Base-by-base conservation (phyloP, 1,140 invertebrate genomes). In the Acromyrmex heyeri region DNA sequence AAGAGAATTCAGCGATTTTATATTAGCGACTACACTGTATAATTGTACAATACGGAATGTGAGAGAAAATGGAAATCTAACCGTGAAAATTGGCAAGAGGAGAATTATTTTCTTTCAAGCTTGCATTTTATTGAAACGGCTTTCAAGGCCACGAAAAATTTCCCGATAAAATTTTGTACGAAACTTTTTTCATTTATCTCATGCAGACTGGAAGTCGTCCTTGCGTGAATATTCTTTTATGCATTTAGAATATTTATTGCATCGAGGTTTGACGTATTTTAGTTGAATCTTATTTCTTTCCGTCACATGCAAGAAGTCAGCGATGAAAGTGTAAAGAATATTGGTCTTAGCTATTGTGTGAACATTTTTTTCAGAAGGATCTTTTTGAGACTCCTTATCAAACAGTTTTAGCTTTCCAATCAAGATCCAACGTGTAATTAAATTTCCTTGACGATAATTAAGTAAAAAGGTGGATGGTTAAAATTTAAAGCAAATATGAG, bases 131-230 rank as follows among this genome's bases (percentile, higher is more conserved):
- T 67, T 16, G 62, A 67, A 5, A 79, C 1, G 48, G 3, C 27
- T 55, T 69, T 50, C 8, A 69, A 16, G 53, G 10, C 34, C 21
- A 24, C 69, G 34, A 73, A 83, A 67, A 73, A 75, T 38, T 61
- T 76, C 3, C 21, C 24, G 59, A 61, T 44, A 12, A 50, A 65
- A 76, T 85, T 76, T 85, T 14, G 27, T 44, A n/a, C 38, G 27
- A 59, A 85, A 78, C 59, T 85, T 85, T 85, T 78, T 48, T 85
- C 59, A 64, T 85, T 85, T 65, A 67, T 78, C 12, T 18, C 27
- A 21, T 48, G 3, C 7, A 61, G 53, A 38, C 48, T 55, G 8
- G 24, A 70, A 65, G 59, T 34, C 44, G 44, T 55, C 4, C 30
- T 38, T 27, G 79, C 79, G 24, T 27, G 78, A 83, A 50, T 83